Percentiles rank a stretch among this genome's conserved stretches.
Conservation (phyloP, 1,140 invertebrate genomes). For the Pinna nobilis region DNA sequence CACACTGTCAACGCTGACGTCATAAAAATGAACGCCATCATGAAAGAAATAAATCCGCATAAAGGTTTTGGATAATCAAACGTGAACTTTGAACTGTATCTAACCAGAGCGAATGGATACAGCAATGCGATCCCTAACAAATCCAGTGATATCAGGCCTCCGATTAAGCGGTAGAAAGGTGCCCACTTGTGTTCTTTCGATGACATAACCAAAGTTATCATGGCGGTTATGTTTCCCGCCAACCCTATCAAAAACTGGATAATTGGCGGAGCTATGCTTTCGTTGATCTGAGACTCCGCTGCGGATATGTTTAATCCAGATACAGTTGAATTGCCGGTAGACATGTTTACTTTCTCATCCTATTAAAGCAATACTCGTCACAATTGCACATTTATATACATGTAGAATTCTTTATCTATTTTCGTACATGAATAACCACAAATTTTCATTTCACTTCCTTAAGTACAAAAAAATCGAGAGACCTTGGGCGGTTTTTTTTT, state of each 20-base stretch:
- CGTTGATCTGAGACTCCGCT: not conserved
- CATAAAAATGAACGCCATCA: constrained; percentile 70
- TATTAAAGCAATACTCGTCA: too few relatives aligned
- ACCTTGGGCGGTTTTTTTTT: too few relatives aligned
- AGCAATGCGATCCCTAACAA: constrained; percentile 56
- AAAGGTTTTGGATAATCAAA: constrained; percentile 58
- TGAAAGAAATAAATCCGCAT: constrained; percentile 71
- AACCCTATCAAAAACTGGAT: constrained; percentile 52
- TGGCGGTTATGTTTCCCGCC: constrained; percentile 56
- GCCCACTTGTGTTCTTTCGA: constrained; percentile 48
- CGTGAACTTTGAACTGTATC: constrained; percentile 53
- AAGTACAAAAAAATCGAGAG: too few relatives aligned
- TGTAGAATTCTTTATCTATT: too few relatives aligned
- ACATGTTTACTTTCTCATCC: too few relatives aligned
- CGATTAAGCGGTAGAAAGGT: constrained; percentile 61
- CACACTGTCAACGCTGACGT: constrained; percentile 72
- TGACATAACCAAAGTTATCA: constrained; percentile 49
- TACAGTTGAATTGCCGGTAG: too few relatives aligned
- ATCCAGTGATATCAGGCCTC: constrained; percentile 59
- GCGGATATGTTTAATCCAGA: too few relatives aligned
- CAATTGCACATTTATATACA: too few relatives aligned
- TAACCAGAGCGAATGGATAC: constrained; percentile 58
- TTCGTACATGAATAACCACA: too few relatives aligned
- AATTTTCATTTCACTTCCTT: too few relatives aligned
- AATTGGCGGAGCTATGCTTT: not conserved